Evolutionary conservation across 1,140 invertebrate species (phyloP), one percentile per base, ranked within the genome.

Genomic region (Gonioctena quinquepunctata): DNA sequence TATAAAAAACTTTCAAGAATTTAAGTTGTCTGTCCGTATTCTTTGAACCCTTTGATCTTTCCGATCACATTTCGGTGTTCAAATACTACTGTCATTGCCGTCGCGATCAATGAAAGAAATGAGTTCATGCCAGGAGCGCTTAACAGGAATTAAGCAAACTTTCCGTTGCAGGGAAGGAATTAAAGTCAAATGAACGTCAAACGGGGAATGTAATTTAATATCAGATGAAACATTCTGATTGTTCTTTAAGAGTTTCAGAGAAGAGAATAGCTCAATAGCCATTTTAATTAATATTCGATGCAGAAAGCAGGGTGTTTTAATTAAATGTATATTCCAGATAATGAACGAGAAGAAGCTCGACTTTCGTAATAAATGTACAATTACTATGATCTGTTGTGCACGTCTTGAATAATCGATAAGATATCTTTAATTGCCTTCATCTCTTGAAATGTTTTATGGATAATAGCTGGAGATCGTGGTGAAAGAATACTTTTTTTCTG

Each of bases 281-380:
- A 33, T 57, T 72, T 72, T 72, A 68, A 72, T 72, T 72, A 72
- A 72, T 72, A 72, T 72, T 72, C 70, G 62, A 68, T 68, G 70
- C 66, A 42, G n/a, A 33, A 23, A 18, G 42, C 19, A 21, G 25
- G 59, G 68, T 64, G 59, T 72, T 72, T 72, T 72, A 72, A 72
- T 72, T 72, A 72, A 72, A 68, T 72, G 65, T 68, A 72, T 72
- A 66, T 63, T 59, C 48, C 18, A 19, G 33, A 54, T 71, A 71
- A 71, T 71, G 64, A 71, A 50, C 22, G 19, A 28, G n/a, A 67
- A 66, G 65, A 65, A 64, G 48, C 27, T 18, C 11, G 59, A 61
- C 7, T 16, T 27, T 21, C 7, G 25, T 33, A n/a, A 16, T 61
- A 26, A 61, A 61, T 18, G n/a, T 22, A 61, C 22, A 57, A n/a